These are phyloP conservation scores for Cynopterus sphinx DNA, from an alignment of 2,797 vertebrate species.

Conservation along the genomic window DNA sequence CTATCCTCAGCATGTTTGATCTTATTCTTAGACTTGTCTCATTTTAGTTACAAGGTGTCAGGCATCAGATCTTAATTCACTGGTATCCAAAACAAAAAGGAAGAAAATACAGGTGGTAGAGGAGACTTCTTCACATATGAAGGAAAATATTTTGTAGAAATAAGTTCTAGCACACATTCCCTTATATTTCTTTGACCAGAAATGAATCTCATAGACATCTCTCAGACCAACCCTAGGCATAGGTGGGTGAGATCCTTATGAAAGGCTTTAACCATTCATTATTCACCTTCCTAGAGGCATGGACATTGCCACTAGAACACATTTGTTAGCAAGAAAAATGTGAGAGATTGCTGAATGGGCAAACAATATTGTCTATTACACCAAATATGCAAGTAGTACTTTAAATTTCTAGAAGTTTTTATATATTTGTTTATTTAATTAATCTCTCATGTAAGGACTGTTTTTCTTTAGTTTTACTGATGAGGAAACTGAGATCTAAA, in stretches of 20 bases:
- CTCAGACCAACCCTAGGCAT: background rate
- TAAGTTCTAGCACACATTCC: background rate
- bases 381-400: background rate
- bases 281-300: background rate
- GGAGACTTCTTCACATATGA: background rate
- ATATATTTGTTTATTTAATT: background rate
- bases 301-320: background rate
- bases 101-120: background rate
- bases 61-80: background rate
- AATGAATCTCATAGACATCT: background rate
- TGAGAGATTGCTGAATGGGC: background rate
- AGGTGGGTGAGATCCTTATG: background rate
- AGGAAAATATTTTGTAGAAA: background rate
- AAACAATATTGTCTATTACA: background rate
- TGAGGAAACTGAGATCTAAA: background rate
- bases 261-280: background rate
- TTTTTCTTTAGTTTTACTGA: background rate
- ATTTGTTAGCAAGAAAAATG: conserved; percentile 14
- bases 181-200: background rate
- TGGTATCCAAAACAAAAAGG: background rate
- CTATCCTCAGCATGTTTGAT: background rate
- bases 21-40: background rate
- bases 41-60: background rate
- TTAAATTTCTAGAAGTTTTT: background rate
- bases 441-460: background rate